A percentile compares a stretch with the other conserved stretches of the same genome.
Evolutionary conservation across 2,113 vertebrate species (phyloP).

Genomic region (Scatophagus argus): DNA sequence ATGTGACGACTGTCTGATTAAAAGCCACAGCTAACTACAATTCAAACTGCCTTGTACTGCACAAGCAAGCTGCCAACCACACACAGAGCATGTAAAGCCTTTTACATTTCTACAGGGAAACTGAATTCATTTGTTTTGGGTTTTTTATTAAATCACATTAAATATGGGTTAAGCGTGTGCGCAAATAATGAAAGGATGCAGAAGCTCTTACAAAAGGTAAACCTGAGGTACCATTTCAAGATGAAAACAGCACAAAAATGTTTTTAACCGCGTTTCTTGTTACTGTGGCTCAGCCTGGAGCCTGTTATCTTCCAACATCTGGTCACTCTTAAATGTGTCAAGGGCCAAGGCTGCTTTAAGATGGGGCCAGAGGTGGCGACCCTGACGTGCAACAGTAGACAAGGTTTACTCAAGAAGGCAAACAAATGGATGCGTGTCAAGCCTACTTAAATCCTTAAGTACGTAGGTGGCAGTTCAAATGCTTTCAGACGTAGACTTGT

Average conservation of each 20-base stretch:
- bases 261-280: not conserved
- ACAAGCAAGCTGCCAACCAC: constrained; percentile 20
- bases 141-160: too few species aligned
- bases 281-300: not conserved
- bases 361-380: constrained; percentile 24
- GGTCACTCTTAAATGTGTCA: constrained; percentile 25
- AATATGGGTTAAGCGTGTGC: too few species aligned
- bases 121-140: too few species aligned
- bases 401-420: constrained; percentile 20
- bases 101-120: not conserved
- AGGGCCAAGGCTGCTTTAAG: constrained; percentile 2
- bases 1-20: constrained; percentile 23
- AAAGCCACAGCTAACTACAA: constrained; percentile 7
- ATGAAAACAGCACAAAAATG: not conserved
- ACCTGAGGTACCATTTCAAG: not conserved
- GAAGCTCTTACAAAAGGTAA: not conserved
- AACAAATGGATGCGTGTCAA: constrained; percentile 6
- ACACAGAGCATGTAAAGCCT: constrained; percentile 5
- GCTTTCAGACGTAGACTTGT: not conserved
- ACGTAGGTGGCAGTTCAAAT: not conserved
- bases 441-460: not conserved
- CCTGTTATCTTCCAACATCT: constrained; percentile 25
- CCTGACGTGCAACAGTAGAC: constrained; percentile 9
- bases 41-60: constrained; percentile 3
- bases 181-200: not conserved